Conservation (phyloP, 1,140 invertebrate species). For the Bombus sibiricus region DNA sequence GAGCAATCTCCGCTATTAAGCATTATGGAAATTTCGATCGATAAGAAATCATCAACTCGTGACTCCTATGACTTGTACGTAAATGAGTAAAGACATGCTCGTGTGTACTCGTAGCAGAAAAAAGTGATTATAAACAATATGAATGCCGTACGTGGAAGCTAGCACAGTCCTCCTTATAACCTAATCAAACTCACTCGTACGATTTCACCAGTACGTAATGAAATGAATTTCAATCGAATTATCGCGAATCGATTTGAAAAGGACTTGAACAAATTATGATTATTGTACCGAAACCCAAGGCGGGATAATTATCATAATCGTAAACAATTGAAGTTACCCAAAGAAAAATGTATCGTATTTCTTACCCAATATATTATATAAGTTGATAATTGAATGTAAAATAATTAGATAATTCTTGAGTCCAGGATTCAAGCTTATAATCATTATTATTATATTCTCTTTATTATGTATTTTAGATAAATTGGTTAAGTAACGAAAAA, state of each 20-base stretch:
- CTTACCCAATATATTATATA: not conserved
- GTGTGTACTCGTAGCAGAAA: no score
- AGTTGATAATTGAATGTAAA: not conserved
- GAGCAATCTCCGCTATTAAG: not conserved
- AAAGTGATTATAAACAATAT: slow-evolving; percentile 7
- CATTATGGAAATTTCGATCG: slow-evolving; percentile 10
- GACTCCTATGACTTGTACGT: not conserved
- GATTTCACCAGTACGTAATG: not conserved
- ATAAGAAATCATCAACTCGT: slow-evolving; percentile 10
- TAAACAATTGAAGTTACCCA: not conserved
- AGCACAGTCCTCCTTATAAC: not conserved
- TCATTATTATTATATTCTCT: not conserved
- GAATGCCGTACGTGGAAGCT: not conserved
- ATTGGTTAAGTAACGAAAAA: not conserved
- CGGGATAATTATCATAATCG: not conserved
- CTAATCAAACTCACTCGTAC: slow-evolving; percentile 5
- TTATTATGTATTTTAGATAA: not conserved
- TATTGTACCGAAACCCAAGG: not conserved
- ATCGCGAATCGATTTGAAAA: not conserved
- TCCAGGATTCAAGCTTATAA: not conserved
- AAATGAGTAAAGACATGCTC: not conserved
- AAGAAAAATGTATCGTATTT: not conserved
- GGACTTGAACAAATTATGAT: not conserved
- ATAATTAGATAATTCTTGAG: not conserved
- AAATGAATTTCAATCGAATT: not conserved